These are phyloP conservation scores for Gastracanthus pulcherrimus DNA, from an alignment of 2,888 invertebrate species.

Conservation along the genomic window DNA sequence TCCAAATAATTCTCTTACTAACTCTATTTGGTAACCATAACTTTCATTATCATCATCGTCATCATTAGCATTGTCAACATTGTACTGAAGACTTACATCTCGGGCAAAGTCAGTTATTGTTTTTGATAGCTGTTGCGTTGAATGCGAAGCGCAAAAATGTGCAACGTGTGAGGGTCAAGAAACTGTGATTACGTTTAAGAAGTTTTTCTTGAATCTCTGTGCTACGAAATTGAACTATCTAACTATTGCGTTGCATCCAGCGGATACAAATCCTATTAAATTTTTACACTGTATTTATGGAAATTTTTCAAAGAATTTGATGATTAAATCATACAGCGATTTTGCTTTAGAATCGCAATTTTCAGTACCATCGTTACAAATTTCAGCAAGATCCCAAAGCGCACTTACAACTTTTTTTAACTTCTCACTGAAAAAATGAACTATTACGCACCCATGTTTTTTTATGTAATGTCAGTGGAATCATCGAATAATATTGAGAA, in stretches of 20 bases:
- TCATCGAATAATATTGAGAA: neutral
- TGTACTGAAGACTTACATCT: neutral
- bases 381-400: neutral
- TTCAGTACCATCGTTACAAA: neutral
- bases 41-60: too few relatives aligned
- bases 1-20: neutral
- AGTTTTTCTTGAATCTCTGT: neutral
- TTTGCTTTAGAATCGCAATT: neutral
- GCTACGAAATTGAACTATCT: neutral
- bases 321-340: neutral
- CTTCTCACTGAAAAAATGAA: neutral
- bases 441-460: neutral
- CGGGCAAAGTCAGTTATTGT: neutral
- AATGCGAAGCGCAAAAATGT: neutral
- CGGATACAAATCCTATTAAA: neutral
- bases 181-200: neutral
- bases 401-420: neutral
- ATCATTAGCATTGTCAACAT: neutral
- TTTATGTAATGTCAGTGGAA: neutral
- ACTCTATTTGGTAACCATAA: too few relatives aligned
- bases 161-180: neutral
- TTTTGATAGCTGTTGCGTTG: neutral
- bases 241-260: neutral
- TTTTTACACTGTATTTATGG: neutral
- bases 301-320: neutral